These are phyloP conservation scores for Melanotaenia trifasciata DNA, from an alignment of 2,797 vertebrate species.

Conservation along the genomic window DNA sequence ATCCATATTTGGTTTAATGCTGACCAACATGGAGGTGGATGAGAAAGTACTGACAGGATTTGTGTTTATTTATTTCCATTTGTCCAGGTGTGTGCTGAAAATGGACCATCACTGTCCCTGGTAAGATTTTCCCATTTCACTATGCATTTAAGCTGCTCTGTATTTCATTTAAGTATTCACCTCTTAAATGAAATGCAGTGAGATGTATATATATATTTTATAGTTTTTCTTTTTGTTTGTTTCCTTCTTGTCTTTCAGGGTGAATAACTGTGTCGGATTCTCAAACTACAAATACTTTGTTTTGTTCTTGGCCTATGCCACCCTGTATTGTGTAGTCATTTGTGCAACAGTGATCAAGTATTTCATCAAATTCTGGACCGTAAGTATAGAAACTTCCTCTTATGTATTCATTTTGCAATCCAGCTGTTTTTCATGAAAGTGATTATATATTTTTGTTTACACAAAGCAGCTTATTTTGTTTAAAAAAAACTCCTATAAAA, in stretches of 20 bases:
- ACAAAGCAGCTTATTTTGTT: not conserved
- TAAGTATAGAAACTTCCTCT: conserved; percentile 79
- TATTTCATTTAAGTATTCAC: not conserved
- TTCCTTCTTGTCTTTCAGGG: conserved; percentile 82
- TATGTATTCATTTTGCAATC: not conserved
- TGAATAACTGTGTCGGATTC: conserved; percentile 99
- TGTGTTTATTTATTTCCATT: conserved; percentile 24
- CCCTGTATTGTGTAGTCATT: conserved; percentile 94
- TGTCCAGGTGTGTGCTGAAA: conserved; percentile 93
- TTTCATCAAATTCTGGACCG: conserved; percentile 98
- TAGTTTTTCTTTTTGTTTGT: not conserved
- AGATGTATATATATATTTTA: not conserved
- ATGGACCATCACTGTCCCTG: conserved; percentile 99
- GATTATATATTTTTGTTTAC: not conserved
- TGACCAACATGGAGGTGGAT: not conserved
- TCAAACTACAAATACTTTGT: conserved; percentile 99
- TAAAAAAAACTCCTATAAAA: not conserved
- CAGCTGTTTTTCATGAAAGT: not conserved
- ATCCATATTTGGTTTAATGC: not conserved
- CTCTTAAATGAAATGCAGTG: not conserved
- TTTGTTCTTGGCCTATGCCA: conserved; percentile 93
- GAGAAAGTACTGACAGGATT: conserved; percentile 3
- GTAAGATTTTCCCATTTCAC: conserved; percentile 73
- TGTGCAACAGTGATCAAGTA: conserved; percentile 93
- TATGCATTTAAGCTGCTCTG: not conserved